These are phyloP conservation scores for Sebastes oblongus DNA, from an alignment of 2,797 vertebrate genomes.

Conservation along the genomic window DNA sequence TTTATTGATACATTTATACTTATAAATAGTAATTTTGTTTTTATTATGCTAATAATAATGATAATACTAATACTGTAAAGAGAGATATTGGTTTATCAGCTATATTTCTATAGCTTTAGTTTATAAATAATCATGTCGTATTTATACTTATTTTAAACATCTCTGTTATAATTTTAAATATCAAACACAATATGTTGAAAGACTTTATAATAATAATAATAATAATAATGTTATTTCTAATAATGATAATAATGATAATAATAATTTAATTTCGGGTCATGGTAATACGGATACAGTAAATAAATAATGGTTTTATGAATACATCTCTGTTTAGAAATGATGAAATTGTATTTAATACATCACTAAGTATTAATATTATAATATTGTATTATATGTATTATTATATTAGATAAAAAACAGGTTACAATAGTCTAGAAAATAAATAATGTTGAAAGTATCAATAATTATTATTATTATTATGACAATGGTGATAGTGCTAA, in stretches of 20 bases:
- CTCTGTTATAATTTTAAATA: not conserved
- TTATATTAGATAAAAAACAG: not conserved
- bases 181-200: not conserved
- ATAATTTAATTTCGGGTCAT: not conserved
- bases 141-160: not conserved
- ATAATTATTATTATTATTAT: not conserved
- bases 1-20: not conserved
- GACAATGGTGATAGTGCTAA: not conserved
- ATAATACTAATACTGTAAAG: not conserved
- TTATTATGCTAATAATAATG: not conserved
- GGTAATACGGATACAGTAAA: not conserved
- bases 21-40: not conserved
- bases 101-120: not conserved
- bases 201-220: not conserved
- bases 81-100: not conserved
- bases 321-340: not conserved
- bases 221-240: not conserved
- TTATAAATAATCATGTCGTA: not conserved
- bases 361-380: not conserved
- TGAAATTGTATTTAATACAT: not conserved
- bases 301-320: not conserved
- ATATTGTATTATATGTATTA: not conserved
- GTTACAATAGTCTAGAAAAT: not conserved
- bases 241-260: not conserved
- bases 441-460: not conserved